Percentiles rank a stretch among this genome's conserved stretches.
Evolutionary conservation across 2,888 invertebrate species (phyloP).

Genomic region (Stenurella melanura): DNA sequence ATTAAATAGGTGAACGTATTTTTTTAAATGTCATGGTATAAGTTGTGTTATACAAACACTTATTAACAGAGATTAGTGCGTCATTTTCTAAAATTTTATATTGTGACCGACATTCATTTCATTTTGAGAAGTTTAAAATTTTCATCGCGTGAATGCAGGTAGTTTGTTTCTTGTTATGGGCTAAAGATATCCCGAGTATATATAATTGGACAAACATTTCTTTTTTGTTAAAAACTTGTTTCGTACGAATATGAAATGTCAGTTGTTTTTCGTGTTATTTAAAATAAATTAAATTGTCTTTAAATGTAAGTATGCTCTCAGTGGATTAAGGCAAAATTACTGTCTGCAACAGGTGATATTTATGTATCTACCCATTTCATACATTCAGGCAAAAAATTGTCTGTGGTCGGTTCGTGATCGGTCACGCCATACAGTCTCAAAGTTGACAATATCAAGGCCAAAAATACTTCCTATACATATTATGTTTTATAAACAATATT

Average conservation of each 20-base stretch:
- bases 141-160: no score
- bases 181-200: neutral
- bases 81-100: no score
- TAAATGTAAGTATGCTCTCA: neutral
- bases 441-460: no score
- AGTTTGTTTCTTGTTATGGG: neutral
- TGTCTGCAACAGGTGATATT: neutral
- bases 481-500: no score
- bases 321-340: neutral
- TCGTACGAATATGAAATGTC: conserved; percentile 1
- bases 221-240: neutral
- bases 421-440: no score
- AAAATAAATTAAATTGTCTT: neutral
- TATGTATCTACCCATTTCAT: neutral
- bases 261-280: neutral
- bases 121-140: no score
- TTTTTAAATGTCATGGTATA: neutral
- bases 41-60: no score
- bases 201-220: neutral
- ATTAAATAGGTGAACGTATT: neutral
- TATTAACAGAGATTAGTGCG: no score
- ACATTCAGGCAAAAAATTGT: no score
- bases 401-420: no score
- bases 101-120: no score
- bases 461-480: no score